phyloP scores from a whole-genome alignment of 2,888 invertebrate genomes.

The Acleris laterana region DNA sequence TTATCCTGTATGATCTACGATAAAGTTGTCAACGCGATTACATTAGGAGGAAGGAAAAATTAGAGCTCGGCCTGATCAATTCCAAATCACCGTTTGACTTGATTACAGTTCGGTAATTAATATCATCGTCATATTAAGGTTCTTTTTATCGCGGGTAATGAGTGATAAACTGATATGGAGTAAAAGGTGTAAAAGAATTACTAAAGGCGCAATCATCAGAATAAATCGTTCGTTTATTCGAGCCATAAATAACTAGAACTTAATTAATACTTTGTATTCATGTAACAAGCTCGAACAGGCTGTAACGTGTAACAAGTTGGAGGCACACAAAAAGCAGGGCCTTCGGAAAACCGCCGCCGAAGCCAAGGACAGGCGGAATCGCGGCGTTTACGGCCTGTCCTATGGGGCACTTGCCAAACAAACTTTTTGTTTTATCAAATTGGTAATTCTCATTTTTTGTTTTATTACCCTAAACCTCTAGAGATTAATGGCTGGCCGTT shows the following conservation, averaged over 20 bases:
- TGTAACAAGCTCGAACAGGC: slow-evolving; percentile 40
- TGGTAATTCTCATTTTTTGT: slow-evolving; percentile 80
- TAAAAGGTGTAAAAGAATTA: no score
- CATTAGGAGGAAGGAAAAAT: no score
- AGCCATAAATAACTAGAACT: background rate
- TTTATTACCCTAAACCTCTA: slow-evolving; percentile 74
- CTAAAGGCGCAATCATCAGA: no score
- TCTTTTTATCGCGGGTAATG: no score
- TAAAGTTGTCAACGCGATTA: no score
- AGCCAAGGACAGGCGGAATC: slow-evolving; percentile 50
- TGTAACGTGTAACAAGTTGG: slow-evolving; percentile 46
- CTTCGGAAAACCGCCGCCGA: slow-evolving; percentile 58
- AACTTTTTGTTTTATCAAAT: slow-evolving; percentile 81
- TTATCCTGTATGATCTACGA: no score
- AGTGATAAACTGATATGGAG: no score
- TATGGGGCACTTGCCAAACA: slow-evolving; percentile 72
- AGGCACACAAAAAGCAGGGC: slow-evolving; percentile 53
- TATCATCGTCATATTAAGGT: no score
- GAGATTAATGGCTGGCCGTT: slow-evolving; percentile 78
- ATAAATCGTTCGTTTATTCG: no score
- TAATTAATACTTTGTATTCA: slow-evolving; percentile 23
- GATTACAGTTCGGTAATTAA: no score
- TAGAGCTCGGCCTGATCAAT: no score
- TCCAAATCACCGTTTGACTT: no score
- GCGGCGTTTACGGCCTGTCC: slow-evolving; percentile 53